Conservation (phyloP, 2,113 vertebrate species). For the Odobenus rosmarus region DNA sequence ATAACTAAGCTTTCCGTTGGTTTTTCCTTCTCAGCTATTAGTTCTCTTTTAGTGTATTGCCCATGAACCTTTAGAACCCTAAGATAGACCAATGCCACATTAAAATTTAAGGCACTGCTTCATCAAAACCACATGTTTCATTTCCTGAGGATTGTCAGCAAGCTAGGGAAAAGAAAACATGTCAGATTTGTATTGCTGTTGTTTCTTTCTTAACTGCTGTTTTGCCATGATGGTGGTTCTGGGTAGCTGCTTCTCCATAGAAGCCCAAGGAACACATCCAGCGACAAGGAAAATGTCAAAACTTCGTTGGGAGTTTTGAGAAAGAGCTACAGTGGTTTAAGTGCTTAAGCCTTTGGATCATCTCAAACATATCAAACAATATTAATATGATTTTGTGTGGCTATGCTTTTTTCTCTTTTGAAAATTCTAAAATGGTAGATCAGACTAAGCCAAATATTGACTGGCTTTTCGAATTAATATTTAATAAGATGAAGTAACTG, state of each 20-base stretch:
- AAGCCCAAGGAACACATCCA: background rate
- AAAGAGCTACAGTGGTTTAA: background rate
- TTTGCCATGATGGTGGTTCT: background rate
- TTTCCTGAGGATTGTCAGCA: conserved; percentile 64
- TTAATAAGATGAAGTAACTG: conserved; percentile 66
- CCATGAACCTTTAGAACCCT: conserved; percentile 49
- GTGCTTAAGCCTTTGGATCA: conserved; percentile 6
- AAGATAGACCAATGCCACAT: conserved; percentile 71
- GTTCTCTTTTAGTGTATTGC: conserved; percentile 16
- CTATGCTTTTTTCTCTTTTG: conserved; percentile 9
- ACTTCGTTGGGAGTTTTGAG: background rate
- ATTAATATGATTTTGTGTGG: background rate
- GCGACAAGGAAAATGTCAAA: background rate
- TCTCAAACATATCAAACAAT: conserved; percentile 38
- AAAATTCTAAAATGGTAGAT: conserved; percentile 63
- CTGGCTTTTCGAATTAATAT: conserved; percentile 70
- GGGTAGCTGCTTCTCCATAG: background rate
- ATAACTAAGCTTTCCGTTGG: conserved; percentile 31
- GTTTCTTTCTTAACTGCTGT: conserved; percentile 47
- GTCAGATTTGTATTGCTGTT: background rate
- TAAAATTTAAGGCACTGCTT: conserved; percentile 71
- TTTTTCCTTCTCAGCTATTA: conserved; percentile 25
- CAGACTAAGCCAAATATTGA: conserved; percentile 60
- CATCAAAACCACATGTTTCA: conserved; percentile 70
- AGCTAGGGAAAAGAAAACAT: conserved; percentile 50